phyloP scores from a whole-genome alignment of 2,113 vertebrate genomes.

The Orycteropus afer region DNA sequence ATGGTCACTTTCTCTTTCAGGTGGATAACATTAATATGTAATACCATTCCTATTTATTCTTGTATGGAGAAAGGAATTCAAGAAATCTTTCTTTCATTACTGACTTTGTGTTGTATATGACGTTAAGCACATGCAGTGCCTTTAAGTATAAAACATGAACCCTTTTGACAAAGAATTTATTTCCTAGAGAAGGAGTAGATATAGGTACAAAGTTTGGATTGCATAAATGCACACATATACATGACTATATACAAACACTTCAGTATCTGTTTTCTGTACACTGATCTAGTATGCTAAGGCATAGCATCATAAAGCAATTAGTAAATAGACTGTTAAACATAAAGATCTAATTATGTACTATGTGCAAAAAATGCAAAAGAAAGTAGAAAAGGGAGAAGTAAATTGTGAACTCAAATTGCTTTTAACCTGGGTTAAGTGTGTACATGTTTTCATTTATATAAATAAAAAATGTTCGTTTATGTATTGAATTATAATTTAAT shows the following conservation, averaged over 20 bases:
- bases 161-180: background rate
- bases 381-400: background rate
- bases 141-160: slow-evolving; percentile 33
- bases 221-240: background rate
- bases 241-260: background rate
- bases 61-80: background rate
- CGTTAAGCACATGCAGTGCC: background rate
- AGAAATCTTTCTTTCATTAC: background rate
- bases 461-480: slow-evolving; percentile 29
- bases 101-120: background rate
- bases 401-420: background rate
- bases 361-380: slow-evolving; percentile 24
- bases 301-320: background rate
- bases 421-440: background rate
- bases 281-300: background rate
- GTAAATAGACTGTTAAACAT: background rate
- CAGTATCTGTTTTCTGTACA: background rate
- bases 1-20: background rate
- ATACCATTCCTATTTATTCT: background rate
- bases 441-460: slow-evolving; percentile 45
- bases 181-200: background rate
- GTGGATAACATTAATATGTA: background rate
- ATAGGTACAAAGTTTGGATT: slow-evolving; percentile 19
- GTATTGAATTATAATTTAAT: background rate
- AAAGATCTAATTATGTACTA: background rate